Evolutionary conservation across 2,888 invertebrate species (phyloP).

Genomic region (Brachyptera risi): DNA sequence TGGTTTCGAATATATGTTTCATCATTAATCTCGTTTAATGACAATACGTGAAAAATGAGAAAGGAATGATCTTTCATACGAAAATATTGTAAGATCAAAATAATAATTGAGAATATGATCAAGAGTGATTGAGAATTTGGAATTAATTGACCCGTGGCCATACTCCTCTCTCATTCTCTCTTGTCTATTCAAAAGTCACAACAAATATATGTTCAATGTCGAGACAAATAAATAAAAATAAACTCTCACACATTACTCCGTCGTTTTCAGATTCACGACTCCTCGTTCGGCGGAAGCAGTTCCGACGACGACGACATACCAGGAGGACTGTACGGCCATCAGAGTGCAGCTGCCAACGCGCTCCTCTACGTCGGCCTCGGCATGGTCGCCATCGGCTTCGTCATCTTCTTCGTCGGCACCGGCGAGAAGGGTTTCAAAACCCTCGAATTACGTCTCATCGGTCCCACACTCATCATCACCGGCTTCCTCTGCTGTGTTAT

Average conservation of each 20-base stretch:
- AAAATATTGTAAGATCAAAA: too few relatives aligned
- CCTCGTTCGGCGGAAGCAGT: conserved; percentile 74
- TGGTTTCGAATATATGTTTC: too few relatives aligned
- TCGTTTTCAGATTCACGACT: conserved; percentile 69
- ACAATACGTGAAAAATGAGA: too few relatives aligned
- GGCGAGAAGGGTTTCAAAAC: conserved; percentile 87
- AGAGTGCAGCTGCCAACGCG: conserved; percentile 78
- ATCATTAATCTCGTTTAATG: too few relatives aligned
- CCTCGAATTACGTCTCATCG: conserved; percentile 78
- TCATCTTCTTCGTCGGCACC: conserved; percentile 85
- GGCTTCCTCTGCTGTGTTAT: conserved; percentile 80
- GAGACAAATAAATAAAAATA: not conserved
- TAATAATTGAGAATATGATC: too few relatives aligned
- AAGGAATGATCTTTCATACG: too few relatives aligned
- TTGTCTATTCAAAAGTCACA: too few relatives aligned
- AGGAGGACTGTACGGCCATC: conserved; percentile 45
- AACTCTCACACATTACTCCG: not conserved
- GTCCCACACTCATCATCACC: conserved; percentile 73
- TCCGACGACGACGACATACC: conserved; percentile 50
- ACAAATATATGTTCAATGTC: too few relatives aligned
- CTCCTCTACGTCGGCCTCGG: conserved; percentile 82
- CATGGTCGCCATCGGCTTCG: conserved; percentile 76
- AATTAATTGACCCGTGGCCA: too few relatives aligned
- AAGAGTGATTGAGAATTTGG: too few relatives aligned
- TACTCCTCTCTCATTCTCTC: too few relatives aligned